phyloP scores from a whole-genome alignment of 2,797 vertebrate species.

The Pantherophis alleghaniensis region DNA sequence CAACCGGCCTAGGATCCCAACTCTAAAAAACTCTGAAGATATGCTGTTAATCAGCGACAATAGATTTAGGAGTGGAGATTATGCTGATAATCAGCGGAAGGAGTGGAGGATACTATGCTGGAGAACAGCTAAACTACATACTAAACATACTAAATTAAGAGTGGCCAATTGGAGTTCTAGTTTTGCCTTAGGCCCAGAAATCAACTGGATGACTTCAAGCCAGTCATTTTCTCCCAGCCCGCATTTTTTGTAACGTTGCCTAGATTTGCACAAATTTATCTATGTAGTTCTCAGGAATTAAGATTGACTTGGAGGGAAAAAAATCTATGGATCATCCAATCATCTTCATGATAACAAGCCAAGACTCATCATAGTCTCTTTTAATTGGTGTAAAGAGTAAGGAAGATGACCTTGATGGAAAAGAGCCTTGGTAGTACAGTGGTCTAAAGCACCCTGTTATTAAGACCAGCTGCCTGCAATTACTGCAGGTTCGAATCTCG shows the following conservation, averaged over 20 bases:
- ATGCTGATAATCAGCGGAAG: too few relatives aligned
- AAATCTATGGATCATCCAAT: neutral
- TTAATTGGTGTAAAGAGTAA: neutral
- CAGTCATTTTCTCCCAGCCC: neutral
- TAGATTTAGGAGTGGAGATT: too few relatives aligned
- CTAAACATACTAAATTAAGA: neutral
- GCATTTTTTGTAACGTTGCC: neutral
- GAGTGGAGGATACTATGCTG: too few relatives aligned
- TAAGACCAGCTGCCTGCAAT: too few relatives aligned
- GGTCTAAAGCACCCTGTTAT: too few relatives aligned
- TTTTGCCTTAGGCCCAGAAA: neutral
- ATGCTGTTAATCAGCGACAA: too few relatives aligned
- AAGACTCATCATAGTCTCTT: neutral
- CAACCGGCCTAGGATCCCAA: neutral
- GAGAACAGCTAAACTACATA: too few relatives aligned
- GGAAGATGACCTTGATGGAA: neutral
- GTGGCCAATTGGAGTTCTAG: neutral
- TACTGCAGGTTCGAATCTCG: too few relatives aligned
- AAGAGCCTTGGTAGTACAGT: too few relatives aligned
- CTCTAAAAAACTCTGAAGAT: neutral
- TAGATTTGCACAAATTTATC: neutral
- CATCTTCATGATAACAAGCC: neutral
- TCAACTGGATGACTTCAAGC: neutral
- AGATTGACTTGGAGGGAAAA: neutral
- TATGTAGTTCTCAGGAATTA: neutral